Evolutionary conservation across 2,113 vertebrate species (phyloP).

Genomic region (Toxotes jaculatrix): DNA sequence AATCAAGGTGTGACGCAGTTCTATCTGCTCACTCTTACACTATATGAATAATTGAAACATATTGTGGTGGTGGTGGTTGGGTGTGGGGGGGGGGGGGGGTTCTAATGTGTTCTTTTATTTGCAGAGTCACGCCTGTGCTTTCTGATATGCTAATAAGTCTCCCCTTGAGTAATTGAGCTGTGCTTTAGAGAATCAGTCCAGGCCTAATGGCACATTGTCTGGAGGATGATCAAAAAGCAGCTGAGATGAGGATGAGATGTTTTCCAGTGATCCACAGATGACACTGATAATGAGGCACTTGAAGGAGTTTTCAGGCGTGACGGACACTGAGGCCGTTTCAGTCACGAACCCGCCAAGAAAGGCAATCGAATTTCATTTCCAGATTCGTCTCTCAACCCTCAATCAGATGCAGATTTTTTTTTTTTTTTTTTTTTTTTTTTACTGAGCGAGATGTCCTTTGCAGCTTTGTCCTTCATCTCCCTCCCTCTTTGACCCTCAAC

Average conservation of each 20-base stretch:
- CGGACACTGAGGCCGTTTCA: conserved; percentile 13
- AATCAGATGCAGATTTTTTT: conserved; percentile 22
- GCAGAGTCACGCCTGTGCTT: conserved; percentile 78
- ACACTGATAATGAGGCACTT: conserved; percentile 61
- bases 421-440: not conserved
- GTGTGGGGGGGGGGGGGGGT: not conserved
- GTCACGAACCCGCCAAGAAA: conserved; percentile 32
- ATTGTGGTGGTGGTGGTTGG: conserved; percentile 8
- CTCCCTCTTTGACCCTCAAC: conserved; percentile 48
- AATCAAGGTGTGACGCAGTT: conserved; percentile 46
- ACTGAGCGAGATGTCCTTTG: conserved; percentile 50
- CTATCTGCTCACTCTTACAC: conserved; percentile 41
- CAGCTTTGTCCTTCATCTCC: conserved; percentile 33
- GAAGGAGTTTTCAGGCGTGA: conserved; percentile 48
- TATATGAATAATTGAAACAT: conserved; percentile 68
- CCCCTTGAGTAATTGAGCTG: conserved; percentile 74
- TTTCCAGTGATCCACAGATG: conserved; percentile 55
- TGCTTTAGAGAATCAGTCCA: conserved; percentile 66
- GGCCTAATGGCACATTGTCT: conserved; percentile 68
- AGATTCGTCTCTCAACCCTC: conserved; percentile 6
- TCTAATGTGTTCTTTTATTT: conserved; percentile 80
- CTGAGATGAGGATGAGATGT: conserved; percentile 60
- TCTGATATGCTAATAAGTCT: conserved; percentile 78
- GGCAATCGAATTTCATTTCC: conserved; percentile 32
- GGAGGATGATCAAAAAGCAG: conserved; percentile 64